These are phyloP conservation scores for Hucho hucho DNA, from an alignment of 2,113 vertebrate species.

Conservation along the genomic window DNA sequence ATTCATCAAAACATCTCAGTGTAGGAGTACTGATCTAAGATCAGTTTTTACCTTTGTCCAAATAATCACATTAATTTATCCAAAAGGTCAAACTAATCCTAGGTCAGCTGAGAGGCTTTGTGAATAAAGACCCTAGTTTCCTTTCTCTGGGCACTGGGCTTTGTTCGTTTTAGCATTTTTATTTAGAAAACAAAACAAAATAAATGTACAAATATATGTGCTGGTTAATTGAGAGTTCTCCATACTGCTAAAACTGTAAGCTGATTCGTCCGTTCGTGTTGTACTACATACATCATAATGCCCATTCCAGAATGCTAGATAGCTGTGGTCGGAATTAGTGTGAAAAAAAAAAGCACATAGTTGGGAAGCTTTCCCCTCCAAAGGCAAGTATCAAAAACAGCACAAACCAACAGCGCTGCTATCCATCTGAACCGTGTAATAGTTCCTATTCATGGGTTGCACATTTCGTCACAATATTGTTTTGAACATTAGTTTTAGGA, in stretches of 20 bases:
- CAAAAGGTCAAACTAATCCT: constrained; percentile 8
- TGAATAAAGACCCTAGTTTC: constrained; percentile 38
- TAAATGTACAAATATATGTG: constrained; percentile 72
- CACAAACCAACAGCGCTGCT: constrained; percentile 73
- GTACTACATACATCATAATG: constrained; percentile 64
- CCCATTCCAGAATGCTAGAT: constrained; percentile 69
- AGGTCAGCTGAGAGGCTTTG: too few species aligned
- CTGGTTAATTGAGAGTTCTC: constrained; percentile 76
- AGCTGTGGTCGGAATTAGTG: constrained; percentile 61
- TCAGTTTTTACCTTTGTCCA: too few species aligned
- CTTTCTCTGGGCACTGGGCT: constrained; percentile 56
- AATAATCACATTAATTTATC: too few species aligned
- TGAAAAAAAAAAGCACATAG: constrained; percentile 72
- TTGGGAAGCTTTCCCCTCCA: constrained; percentile 71
- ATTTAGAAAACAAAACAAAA: constrained; percentile 52
- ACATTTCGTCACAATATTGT: too few species aligned
- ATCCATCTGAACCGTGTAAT: constrained; percentile 65
- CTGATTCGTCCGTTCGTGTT: constrained; percentile 54
- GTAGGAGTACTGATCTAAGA: too few species aligned
- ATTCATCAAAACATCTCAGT: too few species aligned
- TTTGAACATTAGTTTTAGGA: too few species aligned
- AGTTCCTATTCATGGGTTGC: constrained; percentile 51
- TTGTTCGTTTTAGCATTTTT: constrained; percentile 68
- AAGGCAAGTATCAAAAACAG: constrained; percentile 79
- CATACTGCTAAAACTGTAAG: constrained; percentile 66